Conservation (phyloP, 23 tunicate species). For the Styela clava region DNA sequence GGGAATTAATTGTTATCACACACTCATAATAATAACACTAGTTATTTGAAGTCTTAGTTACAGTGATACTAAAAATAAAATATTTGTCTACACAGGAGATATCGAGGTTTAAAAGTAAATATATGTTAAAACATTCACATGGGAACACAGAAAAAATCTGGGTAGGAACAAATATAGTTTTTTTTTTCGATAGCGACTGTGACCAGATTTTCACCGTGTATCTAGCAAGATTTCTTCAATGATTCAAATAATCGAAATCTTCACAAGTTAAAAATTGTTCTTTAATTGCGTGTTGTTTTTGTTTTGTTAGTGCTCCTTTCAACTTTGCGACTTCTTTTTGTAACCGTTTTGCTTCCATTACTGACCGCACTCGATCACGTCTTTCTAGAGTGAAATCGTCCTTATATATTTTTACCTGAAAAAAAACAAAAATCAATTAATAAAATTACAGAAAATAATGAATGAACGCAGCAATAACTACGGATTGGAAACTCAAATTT, state of each 20-base stretch:
- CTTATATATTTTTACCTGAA: constrained; percentile 8
- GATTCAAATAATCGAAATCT: constrained; percentile 10
- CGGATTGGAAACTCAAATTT: no score
- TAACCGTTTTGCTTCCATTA: constrained; percentile 1
- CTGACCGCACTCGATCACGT: constrained; percentile 11
- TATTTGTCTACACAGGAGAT: no score
- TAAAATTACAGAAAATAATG: no score
- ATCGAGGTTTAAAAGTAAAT: no score
- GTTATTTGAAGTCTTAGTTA: neutral
- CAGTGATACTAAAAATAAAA: no score
- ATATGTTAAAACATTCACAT: no score
- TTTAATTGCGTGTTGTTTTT: constrained; percentile 1
- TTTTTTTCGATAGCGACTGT: no score
- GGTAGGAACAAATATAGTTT: no score
- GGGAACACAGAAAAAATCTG: no score
- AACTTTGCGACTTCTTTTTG: neutral
- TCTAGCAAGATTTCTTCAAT: no score
- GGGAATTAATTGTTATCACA: neutral
- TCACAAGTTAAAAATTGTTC: constrained; percentile 11
- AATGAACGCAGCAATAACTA: no score
- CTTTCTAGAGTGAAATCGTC: constrained; percentile 12
- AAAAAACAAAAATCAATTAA: neutral
- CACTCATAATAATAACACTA: neutral
- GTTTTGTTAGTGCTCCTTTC: neutral
- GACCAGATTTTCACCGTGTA: no score